Conservation (phyloP, 35 echinoderm and acorn worm genomes). For the Heliocidaris erythrogramma region DNA sequence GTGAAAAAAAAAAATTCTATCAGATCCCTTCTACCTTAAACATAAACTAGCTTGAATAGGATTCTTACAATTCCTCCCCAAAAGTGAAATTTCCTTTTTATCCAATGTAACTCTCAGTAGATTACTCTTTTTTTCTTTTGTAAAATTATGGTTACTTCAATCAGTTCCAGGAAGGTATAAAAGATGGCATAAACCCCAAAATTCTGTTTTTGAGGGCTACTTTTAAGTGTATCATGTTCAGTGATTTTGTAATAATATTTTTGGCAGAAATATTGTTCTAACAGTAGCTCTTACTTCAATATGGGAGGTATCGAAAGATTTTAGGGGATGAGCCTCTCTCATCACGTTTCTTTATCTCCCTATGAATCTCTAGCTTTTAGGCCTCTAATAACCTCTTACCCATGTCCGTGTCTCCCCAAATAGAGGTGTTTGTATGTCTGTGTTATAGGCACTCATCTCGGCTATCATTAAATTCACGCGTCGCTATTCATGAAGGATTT, state of each 20-base stretch:
- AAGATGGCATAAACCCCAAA: no score
- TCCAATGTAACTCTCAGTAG: no score
- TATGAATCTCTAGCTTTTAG: neutral
- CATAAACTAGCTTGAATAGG: no score
- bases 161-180: no score
- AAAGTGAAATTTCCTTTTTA: no score
- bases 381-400: constrained; percentile 13
- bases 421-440: constrained; percentile 51
- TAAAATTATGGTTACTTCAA: no score
- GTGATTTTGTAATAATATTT: neutral
- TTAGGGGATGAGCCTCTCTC: neutral
- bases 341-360: neutral
- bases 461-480: neutral
- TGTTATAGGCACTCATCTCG: constrained; percentile 47
- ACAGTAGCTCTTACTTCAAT: neutral
- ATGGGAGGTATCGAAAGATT: no score
- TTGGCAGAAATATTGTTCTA: neutral
- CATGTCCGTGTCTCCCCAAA: constrained; percentile 62
- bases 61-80: neutral
- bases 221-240: neutral
- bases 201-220: neutral
- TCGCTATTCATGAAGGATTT: neutral
- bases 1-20: neutral
- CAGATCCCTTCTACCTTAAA: neutral
- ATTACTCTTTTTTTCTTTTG: no score